Conservation (phyloP, 1,140 invertebrate genomes). For the Hyphantria cunea region DNA sequence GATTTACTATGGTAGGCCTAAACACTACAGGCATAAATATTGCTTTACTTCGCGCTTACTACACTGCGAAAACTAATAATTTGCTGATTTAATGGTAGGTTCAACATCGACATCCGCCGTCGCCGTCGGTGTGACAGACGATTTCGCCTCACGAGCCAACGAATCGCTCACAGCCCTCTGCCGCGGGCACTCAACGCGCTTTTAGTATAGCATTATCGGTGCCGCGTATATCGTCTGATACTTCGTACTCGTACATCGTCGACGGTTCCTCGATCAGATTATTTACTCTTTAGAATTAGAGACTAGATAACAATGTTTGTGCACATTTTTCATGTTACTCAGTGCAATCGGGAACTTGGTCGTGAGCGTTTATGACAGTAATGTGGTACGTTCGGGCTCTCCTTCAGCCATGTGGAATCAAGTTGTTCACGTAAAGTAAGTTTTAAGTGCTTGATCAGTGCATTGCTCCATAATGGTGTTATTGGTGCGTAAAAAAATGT, state of each 20-base stretch:
- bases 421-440: conserved; percentile 66
- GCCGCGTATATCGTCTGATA: not conserved
- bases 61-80: no score
- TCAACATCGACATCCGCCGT: no score
- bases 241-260: conserved; percentile 42
- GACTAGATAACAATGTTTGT: conserved; percentile 59
- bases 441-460: conserved; percentile 13
- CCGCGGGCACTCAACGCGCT: not conserved
- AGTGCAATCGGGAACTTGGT: conserved; percentile 37
- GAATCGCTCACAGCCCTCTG: not conserved
- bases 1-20: no score
- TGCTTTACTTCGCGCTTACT: no score
- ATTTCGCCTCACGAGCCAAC: no score
- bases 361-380: conserved; percentile 37
- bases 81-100: no score
- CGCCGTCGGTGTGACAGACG: no score
- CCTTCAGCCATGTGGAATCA: conserved; percentile 66
- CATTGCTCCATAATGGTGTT: no score
- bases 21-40: no score
- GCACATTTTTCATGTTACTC: conserved; percentile 45
- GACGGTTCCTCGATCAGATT: conserved; percentile 35
- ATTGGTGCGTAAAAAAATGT: no score
- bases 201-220: conserved; percentile 48
- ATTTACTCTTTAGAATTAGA: conserved; percentile 44
- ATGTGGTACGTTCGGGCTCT: conserved; percentile 43